Evolutionary conservation across 2,888 invertebrate genomes (phyloP).

Genomic region (Acleris emargana): DNA sequence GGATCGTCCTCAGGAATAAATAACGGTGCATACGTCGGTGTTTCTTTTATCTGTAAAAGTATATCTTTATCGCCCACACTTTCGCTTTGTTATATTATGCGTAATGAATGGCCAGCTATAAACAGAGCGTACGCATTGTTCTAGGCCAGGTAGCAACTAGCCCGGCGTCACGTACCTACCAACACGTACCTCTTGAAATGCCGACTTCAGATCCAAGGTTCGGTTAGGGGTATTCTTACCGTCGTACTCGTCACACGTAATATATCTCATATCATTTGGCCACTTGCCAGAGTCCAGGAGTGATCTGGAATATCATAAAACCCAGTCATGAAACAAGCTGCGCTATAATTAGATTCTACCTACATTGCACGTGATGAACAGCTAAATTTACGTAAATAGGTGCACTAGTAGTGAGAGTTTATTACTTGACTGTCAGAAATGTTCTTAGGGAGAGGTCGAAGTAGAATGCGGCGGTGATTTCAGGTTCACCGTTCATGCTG

Average conservation of each 20-base stretch:
- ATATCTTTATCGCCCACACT: conserved; percentile 24
- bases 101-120: conserved; percentile 17
- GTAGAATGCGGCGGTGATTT: conserved; percentile 93
- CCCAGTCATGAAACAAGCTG: conserved; percentile 71
- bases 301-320: conserved; percentile 83
- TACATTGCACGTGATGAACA: conserved; percentile 60
- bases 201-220: conserved; percentile 87
- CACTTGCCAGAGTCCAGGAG: conserved; percentile 88
- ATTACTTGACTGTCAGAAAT: conserved; percentile 89
- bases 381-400: conserved; percentile 49
- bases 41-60: conserved; percentile 80
- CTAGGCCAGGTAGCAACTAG: conserved; percentile 32
- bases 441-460: conserved; percentile 92
- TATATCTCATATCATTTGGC: conserved; percentile 88
- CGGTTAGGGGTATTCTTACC: conserved; percentile 90
- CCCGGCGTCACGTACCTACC: conserved; percentile 7
- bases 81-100: conserved; percentile 21
- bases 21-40: conserved; percentile 88
- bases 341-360: conserved; percentile 67
- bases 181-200: conserved; percentile 85
- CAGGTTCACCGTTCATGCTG: conserved; percentile 88
- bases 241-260: conserved; percentile 91
- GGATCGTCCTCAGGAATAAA: conserved; percentile 84
- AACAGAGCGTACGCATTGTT: conserved; percentile 35
- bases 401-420: conserved; percentile 60